Conservation (phyloP, 2,113 vertebrate species). For the Microtus montanus region DNA sequence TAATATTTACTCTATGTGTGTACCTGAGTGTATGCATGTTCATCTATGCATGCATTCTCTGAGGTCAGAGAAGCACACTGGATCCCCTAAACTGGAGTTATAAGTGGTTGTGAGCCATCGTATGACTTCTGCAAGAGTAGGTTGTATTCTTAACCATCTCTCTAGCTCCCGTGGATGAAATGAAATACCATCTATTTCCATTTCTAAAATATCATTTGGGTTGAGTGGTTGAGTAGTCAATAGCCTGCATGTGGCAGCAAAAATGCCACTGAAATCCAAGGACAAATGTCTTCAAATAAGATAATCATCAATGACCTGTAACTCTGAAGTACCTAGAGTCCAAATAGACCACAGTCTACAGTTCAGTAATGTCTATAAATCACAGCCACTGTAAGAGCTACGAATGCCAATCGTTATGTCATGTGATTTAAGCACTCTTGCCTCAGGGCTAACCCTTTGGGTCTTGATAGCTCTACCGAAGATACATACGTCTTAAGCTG, state of each 20-base stretch:
- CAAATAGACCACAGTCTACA: neutral
- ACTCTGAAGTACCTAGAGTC: neutral
- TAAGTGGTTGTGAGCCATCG: neutral
- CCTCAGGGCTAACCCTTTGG: neutral
- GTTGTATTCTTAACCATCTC: neutral
- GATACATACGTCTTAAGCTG: neutral
- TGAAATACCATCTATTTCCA: neutral
- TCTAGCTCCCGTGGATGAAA: neutral
- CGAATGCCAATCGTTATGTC: neutral
- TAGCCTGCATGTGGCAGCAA: neutral
- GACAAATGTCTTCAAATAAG: neutral
- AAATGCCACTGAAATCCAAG: neutral
- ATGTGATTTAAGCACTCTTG: neutral
- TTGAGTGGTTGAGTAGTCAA: neutral
- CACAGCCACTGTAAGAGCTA: neutral
- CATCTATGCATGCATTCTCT: too few species aligned
- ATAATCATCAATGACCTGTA: neutral
- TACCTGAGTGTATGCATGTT: too few species aligned
- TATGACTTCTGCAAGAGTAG: neutral
- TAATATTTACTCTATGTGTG: neutral
- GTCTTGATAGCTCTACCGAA: neutral
- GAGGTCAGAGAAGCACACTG: neutral
- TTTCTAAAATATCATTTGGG: neutral
- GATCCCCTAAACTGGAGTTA: neutral
- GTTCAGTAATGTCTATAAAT: neutral